These are phyloP conservation scores for Octodon degus DNA, from an alignment of 2,113 vertebrate species.

Conservation along the genomic window DNA sequence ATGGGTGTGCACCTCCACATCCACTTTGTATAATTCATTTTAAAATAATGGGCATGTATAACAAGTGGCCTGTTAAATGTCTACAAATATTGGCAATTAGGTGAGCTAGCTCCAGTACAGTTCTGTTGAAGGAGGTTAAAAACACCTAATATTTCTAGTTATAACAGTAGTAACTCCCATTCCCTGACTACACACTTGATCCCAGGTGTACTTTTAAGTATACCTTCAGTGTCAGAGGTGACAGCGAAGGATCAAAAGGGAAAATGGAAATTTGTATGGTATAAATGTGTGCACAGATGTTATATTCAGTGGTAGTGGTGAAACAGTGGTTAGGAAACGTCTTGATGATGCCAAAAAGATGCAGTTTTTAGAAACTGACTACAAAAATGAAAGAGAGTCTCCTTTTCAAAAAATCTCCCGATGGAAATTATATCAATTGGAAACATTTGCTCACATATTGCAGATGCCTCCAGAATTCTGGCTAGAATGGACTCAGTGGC, in stretches of 20 bases:
- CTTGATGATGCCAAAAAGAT: background rate
- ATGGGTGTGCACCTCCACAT: background rate
- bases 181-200: background rate
- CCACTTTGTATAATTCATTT: conserved; percentile 17
- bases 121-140: background rate
- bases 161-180: background rate
- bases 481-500: background rate
- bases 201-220: background rate
- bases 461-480: background rate
- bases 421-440: background rate
- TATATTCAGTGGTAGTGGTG: background rate
- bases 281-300: background rate
- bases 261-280: background rate
- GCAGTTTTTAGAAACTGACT: conserved; percentile 5
- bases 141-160: background rate
- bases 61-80: conserved; percentile 36
- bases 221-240: background rate
- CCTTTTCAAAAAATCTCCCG: background rate
- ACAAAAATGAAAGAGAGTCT: background rate
- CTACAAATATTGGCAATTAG: background rate
- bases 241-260: background rate
- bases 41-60: background rate
- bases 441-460: background rate
- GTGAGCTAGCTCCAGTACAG: background rate
- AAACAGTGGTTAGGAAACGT: background rate